Conservation (phyloP, 1,140 invertebrate species). For the Drosophila trapezifrons region DNA sequence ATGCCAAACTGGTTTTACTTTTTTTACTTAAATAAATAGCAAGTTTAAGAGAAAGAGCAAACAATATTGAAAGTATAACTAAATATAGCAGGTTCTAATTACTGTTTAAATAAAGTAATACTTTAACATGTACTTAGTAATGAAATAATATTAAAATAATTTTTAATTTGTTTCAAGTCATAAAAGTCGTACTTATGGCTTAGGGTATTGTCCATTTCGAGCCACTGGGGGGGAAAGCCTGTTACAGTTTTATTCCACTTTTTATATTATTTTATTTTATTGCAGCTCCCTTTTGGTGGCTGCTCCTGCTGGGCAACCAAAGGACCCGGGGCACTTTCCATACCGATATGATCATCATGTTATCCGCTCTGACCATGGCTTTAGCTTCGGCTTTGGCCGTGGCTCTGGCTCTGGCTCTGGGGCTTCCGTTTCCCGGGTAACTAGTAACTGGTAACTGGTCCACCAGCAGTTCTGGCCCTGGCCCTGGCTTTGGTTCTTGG, state of each 20-base stretch:
- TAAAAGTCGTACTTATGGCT: not conserved
- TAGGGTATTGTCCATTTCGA: constrained; percentile 15
- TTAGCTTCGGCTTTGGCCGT: constrained; percentile 23
- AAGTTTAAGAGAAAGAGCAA: not conserved
- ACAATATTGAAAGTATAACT: not conserved
- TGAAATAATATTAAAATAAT: not conserved
- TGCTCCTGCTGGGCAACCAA: constrained; percentile 20
- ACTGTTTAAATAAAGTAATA: not conserved
- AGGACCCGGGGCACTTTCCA: constrained; percentile 57
- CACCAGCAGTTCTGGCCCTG: constrained; percentile 4
- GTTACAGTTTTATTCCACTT: constrained; percentile 16
- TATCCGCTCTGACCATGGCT: constrained; percentile 47
- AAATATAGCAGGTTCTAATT: not conserved
- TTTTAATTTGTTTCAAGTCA: not conserved
- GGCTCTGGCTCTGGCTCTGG: constrained; percentile 7
- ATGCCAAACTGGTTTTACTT: constrained; percentile 9
- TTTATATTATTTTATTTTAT: constrained; percentile 47
- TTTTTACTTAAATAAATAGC: constrained; percentile 6
- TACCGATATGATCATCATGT: constrained; percentile 63
- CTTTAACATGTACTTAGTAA: not conserved
- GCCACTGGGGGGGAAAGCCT: fast-evolving
- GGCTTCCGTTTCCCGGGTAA: constrained; percentile 23
- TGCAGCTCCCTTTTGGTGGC: constrained; percentile 32
- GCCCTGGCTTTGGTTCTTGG: constrained; percentile 20
- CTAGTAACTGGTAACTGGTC: not conserved